These are phyloP conservation scores for Oncorhynchus nerka DNA, from an alignment of 2,113 vertebrate genomes.

Conservation along the genomic window DNA sequence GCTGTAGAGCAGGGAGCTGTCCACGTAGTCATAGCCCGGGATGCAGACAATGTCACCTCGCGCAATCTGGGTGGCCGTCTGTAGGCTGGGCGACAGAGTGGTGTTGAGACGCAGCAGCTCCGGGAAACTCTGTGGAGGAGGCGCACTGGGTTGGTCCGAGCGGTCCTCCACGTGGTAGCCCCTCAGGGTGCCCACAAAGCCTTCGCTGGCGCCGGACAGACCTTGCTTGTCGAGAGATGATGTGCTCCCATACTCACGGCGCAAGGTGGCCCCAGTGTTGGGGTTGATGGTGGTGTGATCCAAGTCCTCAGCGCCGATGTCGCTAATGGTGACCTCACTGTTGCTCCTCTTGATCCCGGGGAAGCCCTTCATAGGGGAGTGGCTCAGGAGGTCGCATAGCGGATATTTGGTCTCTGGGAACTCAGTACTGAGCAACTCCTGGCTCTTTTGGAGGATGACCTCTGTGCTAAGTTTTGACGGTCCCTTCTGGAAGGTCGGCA, in stretches of 20 bases:
- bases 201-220: conserved; percentile 68
- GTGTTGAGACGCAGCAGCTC: conserved; percentile 77
- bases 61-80: conserved; percentile 81
- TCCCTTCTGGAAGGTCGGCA: conserved; percentile 70
- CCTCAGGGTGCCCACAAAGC: conserved; percentile 75
- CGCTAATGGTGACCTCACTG: conserved; percentile 86
- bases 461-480: conserved; percentile 68
- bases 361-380: conserved; percentile 76
- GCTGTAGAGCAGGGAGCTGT: conserved; percentile 73
- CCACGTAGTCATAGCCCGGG: conserved; percentile 81
- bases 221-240: conserved; percentile 84
- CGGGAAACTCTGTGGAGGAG: conserved; percentile 70
- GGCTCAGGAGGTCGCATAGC: conserved; percentile 74
- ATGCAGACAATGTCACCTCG: conserved; percentile 81
- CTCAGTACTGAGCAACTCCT: conserved; percentile 55
- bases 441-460: conserved; percentile 36
- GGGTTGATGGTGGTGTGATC: conserved; percentile 83
- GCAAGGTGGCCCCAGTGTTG: conserved; percentile 82
- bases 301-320: conserved; percentile 82
- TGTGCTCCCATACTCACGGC: conserved; percentile 84
- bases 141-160: conserved; percentile 70
- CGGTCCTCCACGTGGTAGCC: conserved; percentile 66
- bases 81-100: conserved; percentile 78
- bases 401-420: conserved; percentile 74
- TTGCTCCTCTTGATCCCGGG: conserved; percentile 85